phyloP scores from a whole-genome alignment of 2,888 invertebrate genomes.

The Phoronis australis region DNA sequence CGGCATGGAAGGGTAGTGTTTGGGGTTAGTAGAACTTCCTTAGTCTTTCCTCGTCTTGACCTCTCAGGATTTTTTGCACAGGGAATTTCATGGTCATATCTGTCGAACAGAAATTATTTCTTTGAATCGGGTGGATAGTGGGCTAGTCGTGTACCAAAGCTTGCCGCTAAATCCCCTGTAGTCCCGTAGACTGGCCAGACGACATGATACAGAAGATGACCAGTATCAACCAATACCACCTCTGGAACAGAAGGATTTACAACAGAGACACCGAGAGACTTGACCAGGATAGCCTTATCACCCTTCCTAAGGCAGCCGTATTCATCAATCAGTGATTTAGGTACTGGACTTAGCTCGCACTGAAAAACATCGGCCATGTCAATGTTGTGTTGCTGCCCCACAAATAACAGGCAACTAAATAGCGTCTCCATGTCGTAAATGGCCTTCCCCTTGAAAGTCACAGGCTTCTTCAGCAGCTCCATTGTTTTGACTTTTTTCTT shows the following conservation, averaged over 20 bases:
- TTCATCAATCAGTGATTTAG: not conserved
- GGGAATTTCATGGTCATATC: too few relatives aligned
- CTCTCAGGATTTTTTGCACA: too few relatives aligned
- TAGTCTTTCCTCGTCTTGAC: too few relatives aligned
- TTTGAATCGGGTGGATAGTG: too few relatives aligned
- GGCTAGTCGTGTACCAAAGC: too few relatives aligned
- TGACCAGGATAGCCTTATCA: not conserved
- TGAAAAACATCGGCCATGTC: not conserved
- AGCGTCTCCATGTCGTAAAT: not conserved
- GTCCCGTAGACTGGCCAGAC: not conserved
- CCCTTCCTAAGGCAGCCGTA: not conserved
- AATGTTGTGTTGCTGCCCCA: not conserved
- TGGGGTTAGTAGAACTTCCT: too few relatives aligned
- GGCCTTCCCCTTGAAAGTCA: not conserved
- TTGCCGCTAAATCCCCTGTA: too few relatives aligned
- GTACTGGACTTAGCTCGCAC: not conserved
- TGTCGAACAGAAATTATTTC: too few relatives aligned
- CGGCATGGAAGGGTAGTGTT: too few relatives aligned
- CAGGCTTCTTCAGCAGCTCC: not conserved
- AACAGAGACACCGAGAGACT: not conserved
- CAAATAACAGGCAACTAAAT: not conserved
- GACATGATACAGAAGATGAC: not conserved
- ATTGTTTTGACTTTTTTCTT: not conserved
- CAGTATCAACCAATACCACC: not conserved
- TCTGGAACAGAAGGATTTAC: not conserved